Conservation (phyloP, 2,113 vertebrate species). For the Prinia subflava region DNA sequence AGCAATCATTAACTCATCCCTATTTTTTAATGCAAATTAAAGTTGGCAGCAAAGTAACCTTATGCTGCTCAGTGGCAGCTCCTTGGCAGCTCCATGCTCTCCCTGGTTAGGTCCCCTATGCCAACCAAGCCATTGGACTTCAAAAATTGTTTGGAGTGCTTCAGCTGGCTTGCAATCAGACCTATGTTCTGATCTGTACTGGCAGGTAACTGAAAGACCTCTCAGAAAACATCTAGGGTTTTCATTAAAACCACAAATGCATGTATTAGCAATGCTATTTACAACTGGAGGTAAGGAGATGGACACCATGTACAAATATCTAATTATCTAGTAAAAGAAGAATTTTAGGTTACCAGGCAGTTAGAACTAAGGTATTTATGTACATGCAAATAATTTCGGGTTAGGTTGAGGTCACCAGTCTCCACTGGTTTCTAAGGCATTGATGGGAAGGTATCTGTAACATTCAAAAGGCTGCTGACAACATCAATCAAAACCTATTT, state of each 20-base stretch:
- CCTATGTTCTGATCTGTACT: neutral
- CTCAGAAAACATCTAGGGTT: neutral
- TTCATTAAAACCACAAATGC: neutral
- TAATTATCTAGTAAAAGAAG: neutral
- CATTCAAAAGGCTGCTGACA: conserved; percentile 45
- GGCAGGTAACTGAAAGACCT: conserved; percentile 4
- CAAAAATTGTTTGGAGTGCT: neutral
- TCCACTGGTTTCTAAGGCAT: neutral
- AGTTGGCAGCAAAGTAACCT: neutral
- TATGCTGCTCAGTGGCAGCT: conserved; percentile 29
- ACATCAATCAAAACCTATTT: conserved; percentile 47
- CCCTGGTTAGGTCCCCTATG: neutral
- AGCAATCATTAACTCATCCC: conserved; percentile 47
- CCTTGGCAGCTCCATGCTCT: neutral
- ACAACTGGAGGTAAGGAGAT: neutral
- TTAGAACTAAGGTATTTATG: neutral
- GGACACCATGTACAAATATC: neutral
- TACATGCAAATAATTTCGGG: neutral
- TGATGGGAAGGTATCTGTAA: conserved; percentile 5
- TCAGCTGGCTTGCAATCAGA: neutral
- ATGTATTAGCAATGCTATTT: neutral
- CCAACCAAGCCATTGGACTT: neutral
- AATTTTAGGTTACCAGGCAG: neutral
- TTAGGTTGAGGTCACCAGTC: neutral
- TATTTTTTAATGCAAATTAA: neutral